Evolutionary conservation across 2,113 vertebrate genomes (phyloP), one percentile per base, ranked within the genome.

Genomic region (Cinclus mexicanus): DNA sequence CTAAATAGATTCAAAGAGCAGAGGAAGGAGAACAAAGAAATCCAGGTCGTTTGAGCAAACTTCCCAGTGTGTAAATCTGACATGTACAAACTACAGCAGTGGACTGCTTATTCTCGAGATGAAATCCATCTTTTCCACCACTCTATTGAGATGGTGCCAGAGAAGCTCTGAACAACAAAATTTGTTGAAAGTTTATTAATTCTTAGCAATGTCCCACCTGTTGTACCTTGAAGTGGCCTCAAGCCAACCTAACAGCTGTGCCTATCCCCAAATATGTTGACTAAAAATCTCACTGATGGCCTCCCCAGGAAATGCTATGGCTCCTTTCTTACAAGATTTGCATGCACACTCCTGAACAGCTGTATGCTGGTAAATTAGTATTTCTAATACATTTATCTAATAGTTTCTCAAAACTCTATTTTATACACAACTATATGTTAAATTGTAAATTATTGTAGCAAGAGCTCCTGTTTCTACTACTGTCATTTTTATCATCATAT

Each of bases 181-280:
- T 82, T 68, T 67, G 42, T 39, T 87, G 19, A 22, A 91, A 93
- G 47, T 44, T 68, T 81, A 85, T 44, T 74, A 79, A 88, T 83
- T 91, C 42, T 67, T 37, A 69, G 28, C 7, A 5, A 50, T 56
- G 44, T 46, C 37, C 68, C 71, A 96, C 88, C 57, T 90, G 94
- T 92, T 83, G 79, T 44, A 94, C 85, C 59, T 67, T 33, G 68
- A 81, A 67, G 60, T 94, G 91, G 90, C 84, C 52, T 86, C 64
- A 88, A 77, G 94, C 93, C 95, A 96, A 88, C 13, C 28, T 52
- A 88, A 86, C 87, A 97, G 90, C 84, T 96, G 93, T 56, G 87
- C 68, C 82, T 67, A 56, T 68, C 81, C 20, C 47, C 79, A 94
- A 94, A 87, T 47, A 61, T 24, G 56, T 59, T 7, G 0, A 74